Evolutionary conservation across 2,888 invertebrate species (phyloP), one percentile per base, ranked within the genome.

Genomic region (Morpho helenor): DNA sequence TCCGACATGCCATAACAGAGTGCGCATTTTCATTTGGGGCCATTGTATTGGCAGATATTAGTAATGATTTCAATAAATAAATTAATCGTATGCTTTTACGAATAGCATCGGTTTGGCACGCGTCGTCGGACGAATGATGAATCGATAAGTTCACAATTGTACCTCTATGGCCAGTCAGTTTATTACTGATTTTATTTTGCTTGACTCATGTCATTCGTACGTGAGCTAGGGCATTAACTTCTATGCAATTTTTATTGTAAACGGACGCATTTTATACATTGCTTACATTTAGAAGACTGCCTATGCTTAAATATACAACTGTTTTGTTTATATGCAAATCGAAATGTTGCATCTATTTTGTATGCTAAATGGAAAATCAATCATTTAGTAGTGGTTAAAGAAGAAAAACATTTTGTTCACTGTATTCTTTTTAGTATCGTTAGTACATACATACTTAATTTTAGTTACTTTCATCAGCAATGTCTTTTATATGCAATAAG

Each of bases 51-150:
- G 78, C 78, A 84, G 89, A 87, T 89, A 89, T 89, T 87, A 89
- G 89, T 89, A 87, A 85, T 87, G 87, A 90, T 90, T 90, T 89
- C 84, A 89, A 89, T 90, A 89, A 87, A 89, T 90, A 89, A 88
- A 90, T 89, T 89, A 90, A 87, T 84, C 78, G 87, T 82, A 84
- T 86, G 79, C 79, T 75, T 75, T 78, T 84, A 74, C 76, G 75
- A 82, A 89, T 87, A 89, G 89, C 79, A 82, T 80, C 70, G 78
- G 79, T 84, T 89, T 89, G 89, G 88, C 89, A 89, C 88, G 89
- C 86, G 89, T 75, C 84, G 71, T 64, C 65, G 76, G 76, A 87
- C 88, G 78, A 73, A 71, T 76, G 78, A 73, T 83, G 89, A 87
- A 88, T 88, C 77, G 78, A 76, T 86, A 88, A 87, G 79, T 71